Evolutionary conservation across 1,140 invertebrate genomes (phyloP).

Genomic region (Zaprionus davidi): DNA sequence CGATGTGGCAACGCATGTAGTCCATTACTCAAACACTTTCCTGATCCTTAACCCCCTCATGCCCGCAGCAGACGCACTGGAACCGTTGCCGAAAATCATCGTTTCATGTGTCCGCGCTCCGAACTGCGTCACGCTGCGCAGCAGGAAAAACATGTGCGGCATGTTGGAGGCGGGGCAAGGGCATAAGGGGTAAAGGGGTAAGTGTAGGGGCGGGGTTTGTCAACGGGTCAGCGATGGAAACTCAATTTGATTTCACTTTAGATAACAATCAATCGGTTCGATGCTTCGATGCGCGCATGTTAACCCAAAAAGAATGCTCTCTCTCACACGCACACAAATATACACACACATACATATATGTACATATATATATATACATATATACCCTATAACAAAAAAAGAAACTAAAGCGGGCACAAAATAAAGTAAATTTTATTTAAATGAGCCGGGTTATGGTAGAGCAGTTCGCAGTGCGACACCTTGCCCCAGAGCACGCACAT

Average conservation of each 20-base stretch:
- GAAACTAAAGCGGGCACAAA: conserved; percentile 32
- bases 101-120: conserved; percentile 62
- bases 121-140: conserved; percentile 1
- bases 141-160: conserved; percentile 24
- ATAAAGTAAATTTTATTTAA: conserved; percentile 74
- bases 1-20: conserved; percentile 59
- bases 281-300: conserved; percentile 42
- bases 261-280: conserved; percentile 76
- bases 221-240: conserved; percentile 59
- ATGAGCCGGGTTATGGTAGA: conserved; percentile 75
- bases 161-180: conserved; percentile 10
- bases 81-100: conserved; percentile 48
- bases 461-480: conserved; percentile 76
- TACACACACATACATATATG: conserved; percentile 9
- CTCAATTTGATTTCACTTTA: conserved; percentile 76
- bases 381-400: conserved; percentile 20
- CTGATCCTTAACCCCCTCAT: conserved; percentile 67
- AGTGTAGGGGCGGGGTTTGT: conserved; percentile 30
- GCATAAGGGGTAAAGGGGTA: conserved; percentile 26
- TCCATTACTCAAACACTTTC: conserved; percentile 65
- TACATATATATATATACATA: conserved; percentile 3
- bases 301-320: conserved; percentile 28
- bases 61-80: conserved; percentile 57
- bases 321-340: background rate
- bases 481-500: conserved; percentile 71